Base-by-base conservation (phyloP, 2,113 vertebrate genomes). In the Zosterops pallidus region DNA sequence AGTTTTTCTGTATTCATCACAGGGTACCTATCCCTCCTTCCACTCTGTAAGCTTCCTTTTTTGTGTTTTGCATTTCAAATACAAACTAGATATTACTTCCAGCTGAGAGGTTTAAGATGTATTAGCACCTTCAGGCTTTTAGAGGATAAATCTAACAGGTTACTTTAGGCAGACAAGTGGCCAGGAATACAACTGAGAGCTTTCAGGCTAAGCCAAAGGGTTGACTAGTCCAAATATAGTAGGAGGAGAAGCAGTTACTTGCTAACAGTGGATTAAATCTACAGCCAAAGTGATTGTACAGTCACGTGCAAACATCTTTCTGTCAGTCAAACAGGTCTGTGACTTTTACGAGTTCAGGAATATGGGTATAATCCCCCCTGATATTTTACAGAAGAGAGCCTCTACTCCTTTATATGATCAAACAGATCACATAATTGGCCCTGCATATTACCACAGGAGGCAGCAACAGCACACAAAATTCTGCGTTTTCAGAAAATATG, bases 311-410 rank as follows among this genome's bases (percentile, higher is more conserved):
- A 88, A 82, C 26, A 31, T 8, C 31, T 55, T 93, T 78, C 53
- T 44, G 22, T 37, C 62, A 85, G 29, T 14, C 26, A 64, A 57
- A 52, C 9, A 65, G 18, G 7, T 63, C 24, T 46, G 24, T 50
- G 53, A 64, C 25, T 89, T 57, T 33, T 41, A 56, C 24, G 80
- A 2, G 8, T 46, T 59, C 37, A 82, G 47, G 11, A 75, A 70
- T 20, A 53, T 0, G 1, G 12, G 26, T 55, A 41, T 70, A 62
- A 86, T n/a, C 2, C 2, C 3, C 11, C 8, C 23, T 21, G 9
- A 46, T 19, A 33, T 81, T 90, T 91, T 77, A 17, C 1, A 67
- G 22, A 9, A 49, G 8, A 72, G 23, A 83, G 15, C 8, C 3
- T 6, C 39, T 78, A 37, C 14, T 74, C 64, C 50, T 89, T 59